Evolutionary conservation across 1,140 invertebrate species (phyloP).

Genomic region (Probaryconus sp.): DNA sequence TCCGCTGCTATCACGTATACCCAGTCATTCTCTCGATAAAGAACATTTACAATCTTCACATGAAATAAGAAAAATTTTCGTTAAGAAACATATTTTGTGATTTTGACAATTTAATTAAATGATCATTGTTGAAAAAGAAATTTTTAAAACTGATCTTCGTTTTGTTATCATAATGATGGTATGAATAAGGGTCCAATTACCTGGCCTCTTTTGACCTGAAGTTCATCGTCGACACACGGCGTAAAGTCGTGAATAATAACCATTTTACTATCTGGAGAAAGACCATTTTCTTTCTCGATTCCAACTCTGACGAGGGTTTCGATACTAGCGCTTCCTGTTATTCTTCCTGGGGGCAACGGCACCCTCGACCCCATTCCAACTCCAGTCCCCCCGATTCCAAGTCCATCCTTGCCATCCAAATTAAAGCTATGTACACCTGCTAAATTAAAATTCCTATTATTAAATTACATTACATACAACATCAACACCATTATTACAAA

Average conservation of each 20-base stretch:
- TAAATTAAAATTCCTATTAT: conserved; percentile 33
- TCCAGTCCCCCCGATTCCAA: conserved; percentile 62
- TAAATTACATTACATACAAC: neutral
- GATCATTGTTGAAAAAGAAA: too few species aligned
- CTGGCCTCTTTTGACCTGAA: conserved; percentile 87
- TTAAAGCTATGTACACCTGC: conserved; percentile 74
- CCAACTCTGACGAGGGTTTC: conserved; percentile 96
- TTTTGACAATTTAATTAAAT: too few species aligned
- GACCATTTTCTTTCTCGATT: conserved; percentile 94
- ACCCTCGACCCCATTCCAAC: conserved; percentile 68
- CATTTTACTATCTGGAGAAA: conserved; percentile 96
- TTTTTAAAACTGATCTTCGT: too few species aligned
- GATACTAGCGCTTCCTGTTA: conserved; percentile 96
- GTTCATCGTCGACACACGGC: conserved; percentile 95
- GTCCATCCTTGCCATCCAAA: conserved; percentile 69
- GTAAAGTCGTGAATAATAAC: conserved; percentile 96
- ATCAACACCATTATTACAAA: neutral
- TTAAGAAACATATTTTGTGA: too few species aligned
- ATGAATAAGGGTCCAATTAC: conserved; percentile 64
- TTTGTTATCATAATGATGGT: too few species aligned
- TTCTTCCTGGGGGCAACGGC: conserved; percentile 83
- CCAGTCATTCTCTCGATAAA: conserved; percentile 98
- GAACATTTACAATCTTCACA: conserved; percentile 89
- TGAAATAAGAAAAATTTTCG: neutral
- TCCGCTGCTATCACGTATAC: conserved; percentile 95